Percentiles rank a stretch among this genome's conserved stretches.
These are phyloP conservation scores for Phalacrocorax brasilianus DNA, from an alignment of 2,113 vertebrate species.

Conservation along the genomic window DNA sequence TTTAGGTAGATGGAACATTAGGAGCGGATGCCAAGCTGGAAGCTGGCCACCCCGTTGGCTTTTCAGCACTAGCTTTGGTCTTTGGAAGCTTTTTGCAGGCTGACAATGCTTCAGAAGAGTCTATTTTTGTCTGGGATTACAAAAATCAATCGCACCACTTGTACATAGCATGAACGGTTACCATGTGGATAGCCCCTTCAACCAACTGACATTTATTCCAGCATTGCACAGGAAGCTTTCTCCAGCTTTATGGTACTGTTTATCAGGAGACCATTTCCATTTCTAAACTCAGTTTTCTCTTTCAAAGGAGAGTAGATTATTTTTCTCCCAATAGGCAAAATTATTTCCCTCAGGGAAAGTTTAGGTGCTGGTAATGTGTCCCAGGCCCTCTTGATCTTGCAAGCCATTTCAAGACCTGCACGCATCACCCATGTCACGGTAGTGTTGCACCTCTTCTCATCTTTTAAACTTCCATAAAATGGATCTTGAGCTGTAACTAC, in stretches of 20 bases:
- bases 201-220: neutral
- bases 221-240: neutral
- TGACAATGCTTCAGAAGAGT: constrained; percentile 29
- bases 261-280: neutral
- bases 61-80: constrained; percentile 33
- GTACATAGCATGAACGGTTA: neutral
- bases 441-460: neutral
- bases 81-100: constrained; percentile 30
- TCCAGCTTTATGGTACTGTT: neutral
- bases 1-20: constrained; percentile 54
- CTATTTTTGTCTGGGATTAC: constrained; percentile 20
- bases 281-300: neutral
- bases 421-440: neutral
- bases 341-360: neutral
- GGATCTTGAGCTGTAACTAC: neutral
- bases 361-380: neutral
- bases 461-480: neutral
- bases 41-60: constrained; percentile 2
- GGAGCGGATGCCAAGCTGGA: constrained; percentile 47
- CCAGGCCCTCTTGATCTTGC: neutral
- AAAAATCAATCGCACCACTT: neutral
- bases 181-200: neutral
- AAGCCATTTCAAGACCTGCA: neutral
- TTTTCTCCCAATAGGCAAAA: neutral
- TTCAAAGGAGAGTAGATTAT: neutral